phyloP scores from a whole-genome alignment of 1,140 invertebrate species.

The Lordiphosa stackelbergi region DNA sequence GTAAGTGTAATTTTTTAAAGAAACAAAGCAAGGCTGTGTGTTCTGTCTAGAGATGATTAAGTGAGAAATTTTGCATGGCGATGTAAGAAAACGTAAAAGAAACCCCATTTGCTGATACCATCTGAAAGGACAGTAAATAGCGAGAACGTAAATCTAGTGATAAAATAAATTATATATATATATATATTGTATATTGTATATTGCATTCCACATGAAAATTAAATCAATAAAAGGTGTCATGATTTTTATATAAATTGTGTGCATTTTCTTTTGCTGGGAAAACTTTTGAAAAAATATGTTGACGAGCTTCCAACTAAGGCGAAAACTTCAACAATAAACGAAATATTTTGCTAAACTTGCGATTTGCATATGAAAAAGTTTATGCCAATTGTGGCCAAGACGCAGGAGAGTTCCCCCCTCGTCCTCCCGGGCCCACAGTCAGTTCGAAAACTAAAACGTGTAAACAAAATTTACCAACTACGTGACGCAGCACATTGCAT shows the following conservation, averaged over 20 bases:
- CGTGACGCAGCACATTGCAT: conserved; percentile 56
- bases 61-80: conserved; percentile 16
- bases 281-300: conserved; percentile 29
- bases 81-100: conserved; percentile 3
- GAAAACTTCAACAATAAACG: conserved; percentile 74
- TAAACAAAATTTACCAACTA: conserved; percentile 72
- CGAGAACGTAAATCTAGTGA: conserved; percentile 72
- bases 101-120: conserved; percentile 41
- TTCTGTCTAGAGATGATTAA: conserved; percentile 67
- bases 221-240: conserved; percentile 75
- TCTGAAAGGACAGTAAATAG: conserved; percentile 35
- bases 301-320: conserved; percentile 49
- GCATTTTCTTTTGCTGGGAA: conserved; percentile 27
- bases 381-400: conserved; percentile 59
- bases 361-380: conserved; percentile 75
- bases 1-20: conserved; percentile 73
- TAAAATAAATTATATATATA: conserved; percentile 56
- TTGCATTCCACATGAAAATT: conserved; percentile 43
- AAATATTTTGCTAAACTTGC: conserved; percentile 75
- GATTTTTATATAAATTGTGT: conserved; percentile 56
- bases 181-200: conserved; percentile 43
- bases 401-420: conserved; percentile 6
- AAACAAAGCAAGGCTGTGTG: conserved; percentile 77
- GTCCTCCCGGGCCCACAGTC: no score
- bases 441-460: conserved; percentile 54